A percentile compares a stretch with the other conserved stretches of the same genome.
Conservation (phyloP, 2,113 vertebrate genomes). For the Lynx canadensis region DNA sequence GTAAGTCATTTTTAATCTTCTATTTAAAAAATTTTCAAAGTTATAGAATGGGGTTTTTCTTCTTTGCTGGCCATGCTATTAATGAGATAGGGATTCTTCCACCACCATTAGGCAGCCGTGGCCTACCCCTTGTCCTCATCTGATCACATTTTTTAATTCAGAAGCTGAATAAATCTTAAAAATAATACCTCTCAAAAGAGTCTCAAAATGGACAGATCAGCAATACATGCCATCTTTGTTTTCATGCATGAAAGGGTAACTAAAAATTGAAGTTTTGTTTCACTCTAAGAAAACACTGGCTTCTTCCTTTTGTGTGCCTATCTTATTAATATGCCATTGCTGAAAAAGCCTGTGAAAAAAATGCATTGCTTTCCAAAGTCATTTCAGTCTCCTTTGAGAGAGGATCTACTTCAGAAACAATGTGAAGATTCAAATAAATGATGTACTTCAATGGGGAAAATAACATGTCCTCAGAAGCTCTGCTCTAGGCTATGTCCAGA, state of each 20-base stretch:
- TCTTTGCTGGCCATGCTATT: background rate
- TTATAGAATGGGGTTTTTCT: background rate
- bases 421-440: slow-evolving; percentile 33
- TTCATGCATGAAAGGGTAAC: slow-evolving; percentile 28
- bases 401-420: slow-evolving; percentile 45
- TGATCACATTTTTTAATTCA: background rate
- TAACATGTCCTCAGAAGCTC: background rate
- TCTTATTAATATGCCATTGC: slow-evolving; percentile 35
- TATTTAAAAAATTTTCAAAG: background rate
- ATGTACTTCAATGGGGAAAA: background rate
- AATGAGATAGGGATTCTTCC: background rate
- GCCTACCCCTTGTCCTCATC: background rate
- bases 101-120: background rate
- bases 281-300: background rate
- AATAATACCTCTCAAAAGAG: background rate
- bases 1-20: slow-evolving; percentile 86
- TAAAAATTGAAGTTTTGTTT: slow-evolving; percentile 12
- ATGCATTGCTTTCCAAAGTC: slow-evolving; percentile 41
- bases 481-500: background rate
- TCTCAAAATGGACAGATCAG: background rate
- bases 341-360: slow-evolving; percentile 39
- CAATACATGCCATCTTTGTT: background rate
- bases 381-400: slow-evolving; percentile 50
- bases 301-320: slow-evolving; percentile 42
- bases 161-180: slow-evolving; percentile 32